A percentile compares a stretch with the other conserved stretches of the same genome.
phyloP scores from a whole-genome alignment of 2,888 invertebrate genomes.

The Plutella xylostella region DNA sequence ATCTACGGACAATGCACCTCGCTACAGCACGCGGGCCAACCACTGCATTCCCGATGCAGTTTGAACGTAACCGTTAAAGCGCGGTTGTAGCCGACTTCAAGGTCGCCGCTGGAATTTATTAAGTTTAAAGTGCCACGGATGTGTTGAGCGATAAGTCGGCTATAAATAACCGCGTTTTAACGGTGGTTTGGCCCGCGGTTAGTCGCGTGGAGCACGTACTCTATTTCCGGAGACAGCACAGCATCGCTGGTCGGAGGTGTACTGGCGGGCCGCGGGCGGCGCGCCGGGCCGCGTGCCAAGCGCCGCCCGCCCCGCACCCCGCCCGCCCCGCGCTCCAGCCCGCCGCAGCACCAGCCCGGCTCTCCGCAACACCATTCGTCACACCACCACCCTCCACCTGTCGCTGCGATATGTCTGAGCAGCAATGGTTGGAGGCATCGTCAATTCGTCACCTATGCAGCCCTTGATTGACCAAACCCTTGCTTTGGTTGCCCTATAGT shows the following conservation, averaged over 20 bases:
- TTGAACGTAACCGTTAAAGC: constrained; percentile 41
- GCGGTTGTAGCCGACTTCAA: constrained; percentile 21
- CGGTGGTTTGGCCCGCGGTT: constrained; percentile 34
- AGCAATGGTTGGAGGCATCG: too few species aligned
- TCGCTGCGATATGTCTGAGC: not conserved
- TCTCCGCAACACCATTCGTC: constrained; percentile 6
- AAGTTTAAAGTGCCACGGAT: not conserved
- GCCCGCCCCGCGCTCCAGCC: constrained; percentile 19
- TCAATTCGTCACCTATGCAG: too few species aligned
- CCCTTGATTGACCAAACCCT: too few species aligned
- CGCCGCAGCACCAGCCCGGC: constrained; percentile 16
- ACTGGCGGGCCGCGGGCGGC: constrained; percentile 49
- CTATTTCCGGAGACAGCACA: constrained; percentile 71
- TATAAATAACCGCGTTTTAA: constrained; percentile 52
- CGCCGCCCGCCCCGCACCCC: constrained; percentile 45
- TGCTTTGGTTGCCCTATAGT: too few species aligned
- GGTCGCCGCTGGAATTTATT: constrained; percentile 3
- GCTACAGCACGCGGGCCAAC: constrained; percentile 24
- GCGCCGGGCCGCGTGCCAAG: constrained; percentile 37
- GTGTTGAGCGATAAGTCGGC: constrained; percentile 8
- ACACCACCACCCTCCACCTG: not conserved
- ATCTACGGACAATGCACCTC: constrained; percentile 52
- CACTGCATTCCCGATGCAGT: constrained; percentile 44
- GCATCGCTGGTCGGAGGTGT: constrained; percentile 71
- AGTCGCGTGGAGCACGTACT: constrained; percentile 46